Conservation (phyloP, 2,888 invertebrate species). For the Branchellion lobata region DNA sequence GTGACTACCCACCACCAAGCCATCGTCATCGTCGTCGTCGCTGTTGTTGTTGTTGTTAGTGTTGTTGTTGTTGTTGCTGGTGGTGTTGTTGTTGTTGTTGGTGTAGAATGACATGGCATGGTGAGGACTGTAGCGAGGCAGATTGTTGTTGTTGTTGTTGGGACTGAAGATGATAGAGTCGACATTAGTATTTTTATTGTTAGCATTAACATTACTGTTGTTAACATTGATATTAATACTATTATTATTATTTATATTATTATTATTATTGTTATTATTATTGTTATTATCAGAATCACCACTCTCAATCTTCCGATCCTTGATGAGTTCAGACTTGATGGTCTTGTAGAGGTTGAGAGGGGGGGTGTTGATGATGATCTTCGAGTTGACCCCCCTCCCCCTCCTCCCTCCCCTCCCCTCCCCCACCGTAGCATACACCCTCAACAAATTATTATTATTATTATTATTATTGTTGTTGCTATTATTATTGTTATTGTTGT, state of each 20-base stretch:
- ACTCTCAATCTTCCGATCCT: not conserved
- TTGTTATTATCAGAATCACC: not conserved
- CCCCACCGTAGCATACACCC: no score
- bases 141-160: not conserved
- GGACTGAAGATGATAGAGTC: no score
- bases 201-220: not conserved
- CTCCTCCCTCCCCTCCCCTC: no score
- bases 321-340: not conserved
- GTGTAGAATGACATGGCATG: not conserved
- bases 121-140: not conserved
- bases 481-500: no score
- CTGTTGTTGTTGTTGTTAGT: not conserved
- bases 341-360: not conserved
- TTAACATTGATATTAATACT: no score
- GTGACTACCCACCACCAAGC: not conserved
- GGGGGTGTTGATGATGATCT: no score
- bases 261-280: not conserved
- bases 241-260: not conserved
- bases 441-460: no score
- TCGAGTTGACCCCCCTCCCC: no score
- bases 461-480: not conserved
- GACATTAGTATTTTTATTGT: not conserved
- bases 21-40: not conserved
- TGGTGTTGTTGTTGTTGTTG: constrained; percentile 16
- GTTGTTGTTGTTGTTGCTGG: not conserved